These are phyloP conservation scores for Osmoderma eremita DNA, from an alignment of 2,888 invertebrate species.

Conservation along the genomic window DNA sequence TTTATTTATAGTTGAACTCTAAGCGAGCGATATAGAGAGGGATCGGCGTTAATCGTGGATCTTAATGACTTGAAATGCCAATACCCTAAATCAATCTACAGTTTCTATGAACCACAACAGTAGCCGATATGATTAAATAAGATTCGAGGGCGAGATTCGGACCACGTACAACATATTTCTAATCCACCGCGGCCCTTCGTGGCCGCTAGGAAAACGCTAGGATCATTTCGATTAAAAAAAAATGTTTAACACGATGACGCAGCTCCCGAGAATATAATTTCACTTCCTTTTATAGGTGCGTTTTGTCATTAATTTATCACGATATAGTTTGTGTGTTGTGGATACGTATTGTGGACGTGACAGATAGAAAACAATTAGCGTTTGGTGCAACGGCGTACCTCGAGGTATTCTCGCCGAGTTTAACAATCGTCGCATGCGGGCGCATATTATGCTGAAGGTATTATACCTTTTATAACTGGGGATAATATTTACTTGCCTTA, in stretches of 20 bases:
- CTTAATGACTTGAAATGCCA: conserved; percentile 57
- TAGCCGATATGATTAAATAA: conserved; percentile 54
- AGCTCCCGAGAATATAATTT: conserved; percentile 55
- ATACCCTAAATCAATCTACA: conserved; percentile 55
- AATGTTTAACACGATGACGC: conserved; percentile 56
- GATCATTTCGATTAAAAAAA: conserved; percentile 55
- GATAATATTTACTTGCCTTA: conserved; percentile 42
- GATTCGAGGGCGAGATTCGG: conserved; percentile 54
- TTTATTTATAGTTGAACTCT: conserved; percentile 35
- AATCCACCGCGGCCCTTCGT: conserved; percentile 20
- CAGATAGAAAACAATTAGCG: conserved; percentile 59
- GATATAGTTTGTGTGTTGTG: conserved; percentile 55
- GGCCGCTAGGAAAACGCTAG: conserved; percentile 38
- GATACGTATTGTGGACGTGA: conserved; percentile 56
- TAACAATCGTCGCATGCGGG: conserved; percentile 45
- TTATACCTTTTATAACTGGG: conserved; percentile 22
- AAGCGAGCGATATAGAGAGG: conserved; percentile 6
- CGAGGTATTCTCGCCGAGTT: conserved; percentile 25
- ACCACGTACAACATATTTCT: conserved; percentile 46
- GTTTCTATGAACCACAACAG: conserved; percentile 54
- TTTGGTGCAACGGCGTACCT: conserved; percentile 44
- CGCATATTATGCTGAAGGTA: conserved; percentile 39
- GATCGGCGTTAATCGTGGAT: conserved; percentile 50
- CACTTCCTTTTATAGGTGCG: conserved; percentile 58
- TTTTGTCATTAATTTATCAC: conserved; percentile 60